phyloP scores from a whole-genome alignment of 1,140 invertebrate genomes.

The Drepana arcuata region DNA sequence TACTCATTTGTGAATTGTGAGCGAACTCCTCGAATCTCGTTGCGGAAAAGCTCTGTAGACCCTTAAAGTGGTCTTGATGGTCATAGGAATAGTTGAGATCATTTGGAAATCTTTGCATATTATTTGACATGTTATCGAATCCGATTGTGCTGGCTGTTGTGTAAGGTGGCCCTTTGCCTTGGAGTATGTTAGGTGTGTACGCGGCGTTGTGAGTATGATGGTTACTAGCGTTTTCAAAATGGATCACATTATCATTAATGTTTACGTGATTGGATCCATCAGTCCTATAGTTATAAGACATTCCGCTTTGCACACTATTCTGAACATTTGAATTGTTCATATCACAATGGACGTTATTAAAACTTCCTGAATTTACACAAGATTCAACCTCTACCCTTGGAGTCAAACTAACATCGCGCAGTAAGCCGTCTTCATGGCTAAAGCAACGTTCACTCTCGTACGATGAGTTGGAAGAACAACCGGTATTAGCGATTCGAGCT shows the following conservation, averaged over 20 bases:
- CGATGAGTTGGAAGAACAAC: conserved; percentile 24
- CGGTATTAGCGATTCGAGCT: conserved; percentile 35
- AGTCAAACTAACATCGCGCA: conserved; percentile 72
- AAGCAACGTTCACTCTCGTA: conserved; percentile 42
- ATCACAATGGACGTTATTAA: conserved; percentile 75
- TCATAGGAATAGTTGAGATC: conserved; percentile 65
- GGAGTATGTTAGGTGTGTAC: conserved; percentile 54
- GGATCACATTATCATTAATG: conserved; percentile 29
- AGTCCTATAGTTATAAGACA: conserved; percentile 36
- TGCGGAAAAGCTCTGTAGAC: conserved; percentile 64
- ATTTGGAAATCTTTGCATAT: conserved; percentile 57
- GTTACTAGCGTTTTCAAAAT: conserved; percentile 40
- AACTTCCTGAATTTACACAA: conserved; percentile 76
- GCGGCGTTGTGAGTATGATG: conserved; percentile 34
- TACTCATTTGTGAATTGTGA: conserved; percentile 65
- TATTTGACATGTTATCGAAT: conserved; percentile 42
- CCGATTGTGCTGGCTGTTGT: conserved; percentile 27
- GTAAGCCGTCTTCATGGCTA: conserved; percentile 44
- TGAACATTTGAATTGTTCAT: conserved; percentile 25
- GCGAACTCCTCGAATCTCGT: conserved; percentile 73
- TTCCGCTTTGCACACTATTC: conserved; percentile 27
- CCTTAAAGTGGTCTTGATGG: conserved; percentile 49
- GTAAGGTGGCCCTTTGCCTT: conserved; percentile 60
- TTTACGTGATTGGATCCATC: conserved; percentile 25
- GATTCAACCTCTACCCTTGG: conserved; percentile 74